Percentiles rank a stretch among this genome's conserved stretches.
These are phyloP conservation scores for Hyles euphorbiae DNA, from an alignment of 1,140 invertebrate species.

Conservation along the genomic window DNA sequence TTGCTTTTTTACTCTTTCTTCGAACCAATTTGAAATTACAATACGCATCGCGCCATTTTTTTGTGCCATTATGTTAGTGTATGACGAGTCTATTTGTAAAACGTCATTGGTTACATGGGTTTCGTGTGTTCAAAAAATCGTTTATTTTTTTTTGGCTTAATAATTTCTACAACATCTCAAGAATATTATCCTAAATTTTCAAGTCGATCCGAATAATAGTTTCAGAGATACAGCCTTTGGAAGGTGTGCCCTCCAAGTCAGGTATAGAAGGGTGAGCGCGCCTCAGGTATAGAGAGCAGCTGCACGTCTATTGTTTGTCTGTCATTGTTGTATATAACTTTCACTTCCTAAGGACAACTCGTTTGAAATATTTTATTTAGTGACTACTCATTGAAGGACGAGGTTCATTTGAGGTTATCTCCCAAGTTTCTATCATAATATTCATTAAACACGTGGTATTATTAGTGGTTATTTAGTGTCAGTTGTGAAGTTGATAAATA, in stretches of 20 bases:
- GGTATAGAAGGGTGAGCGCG: neutral
- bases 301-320: conserved; percentile 1
- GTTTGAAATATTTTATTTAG: conserved; percentile 3
- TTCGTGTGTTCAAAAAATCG: conserved; percentile 7
- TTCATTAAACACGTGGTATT: neutral
- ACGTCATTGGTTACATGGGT: conserved; percentile 5
- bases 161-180: conserved; percentile 6
- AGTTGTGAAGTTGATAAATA: conserved; percentile 2
- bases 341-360: conserved; percentile 2
- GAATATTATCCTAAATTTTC: conserved; percentile 8
- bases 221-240: conserved; percentile 4
- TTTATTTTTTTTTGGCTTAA: neutral
- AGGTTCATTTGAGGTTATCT: neutral
- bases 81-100: no score
- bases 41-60: no score
- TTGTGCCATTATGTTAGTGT: no score
- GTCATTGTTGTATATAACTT: neutral
- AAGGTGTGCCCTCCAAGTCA: conserved; percentile 1
- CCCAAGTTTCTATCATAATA: conserved; percentile 1
- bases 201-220: conserved; percentile 7
- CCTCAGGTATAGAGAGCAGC: neutral
- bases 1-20: no score
- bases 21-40: no score
- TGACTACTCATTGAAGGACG: neutral
- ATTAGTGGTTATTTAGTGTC: conserved; percentile 5